Conservation (phyloP, 2,888 invertebrate genomes). For the Epirrhoe tristata region DNA sequence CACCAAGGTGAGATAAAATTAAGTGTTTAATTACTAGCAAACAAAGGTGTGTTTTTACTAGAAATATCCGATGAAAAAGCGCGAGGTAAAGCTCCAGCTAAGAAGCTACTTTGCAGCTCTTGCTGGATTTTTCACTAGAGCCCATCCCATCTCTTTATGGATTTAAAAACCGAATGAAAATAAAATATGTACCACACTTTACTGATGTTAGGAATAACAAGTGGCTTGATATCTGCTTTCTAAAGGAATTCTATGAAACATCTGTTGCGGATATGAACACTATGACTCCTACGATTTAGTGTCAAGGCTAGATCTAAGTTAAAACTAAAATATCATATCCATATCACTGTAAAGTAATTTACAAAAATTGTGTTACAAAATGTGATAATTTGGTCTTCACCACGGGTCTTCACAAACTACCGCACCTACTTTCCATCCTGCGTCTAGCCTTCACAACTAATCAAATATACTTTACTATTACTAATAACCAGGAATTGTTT, state of each 20-base stretch:
- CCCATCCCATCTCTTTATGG: too few species aligned
- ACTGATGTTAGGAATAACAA: neutral
- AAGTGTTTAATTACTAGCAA: conserved; percentile 15
- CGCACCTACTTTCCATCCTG: neutral
- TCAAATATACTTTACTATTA: neutral
- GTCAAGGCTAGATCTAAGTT: neutral
- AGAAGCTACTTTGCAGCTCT: too few species aligned
- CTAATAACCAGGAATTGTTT: conserved; percentile 4
- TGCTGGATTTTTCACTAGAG: too few species aligned
- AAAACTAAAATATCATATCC: neutral
- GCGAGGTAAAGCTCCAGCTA: too few species aligned
- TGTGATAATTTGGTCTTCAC: too few species aligned
- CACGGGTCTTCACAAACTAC: neutral
- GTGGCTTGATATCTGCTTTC: neutral
- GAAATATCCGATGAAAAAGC: too few species aligned
- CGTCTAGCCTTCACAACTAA: neutral
- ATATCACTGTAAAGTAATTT: neutral
- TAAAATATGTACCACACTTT: neutral
- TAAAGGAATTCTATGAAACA: neutral
- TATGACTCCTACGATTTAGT: neutral
- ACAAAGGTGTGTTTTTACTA: neutral
- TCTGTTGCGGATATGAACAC: neutral
- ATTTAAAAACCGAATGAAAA: too few species aligned
- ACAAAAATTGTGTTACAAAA: neutral
- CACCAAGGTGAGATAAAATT: conserved; percentile 65